Conservation (phyloP, 1,140 invertebrate species). For the Luehdorfia chinensis region DNA sequence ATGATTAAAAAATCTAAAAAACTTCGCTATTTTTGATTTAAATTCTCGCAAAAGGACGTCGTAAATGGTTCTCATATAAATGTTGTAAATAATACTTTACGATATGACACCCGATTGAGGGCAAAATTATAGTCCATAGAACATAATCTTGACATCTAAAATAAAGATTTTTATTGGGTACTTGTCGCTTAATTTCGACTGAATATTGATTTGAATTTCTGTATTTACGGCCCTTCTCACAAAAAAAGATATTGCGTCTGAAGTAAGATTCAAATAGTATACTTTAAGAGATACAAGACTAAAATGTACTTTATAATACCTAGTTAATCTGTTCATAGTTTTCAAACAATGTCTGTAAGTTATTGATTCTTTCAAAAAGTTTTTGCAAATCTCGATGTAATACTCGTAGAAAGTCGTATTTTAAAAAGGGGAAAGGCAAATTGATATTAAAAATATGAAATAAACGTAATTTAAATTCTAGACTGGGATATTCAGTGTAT, state of each 20-base stretch:
- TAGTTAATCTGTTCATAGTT: slow-evolving; percentile 19
- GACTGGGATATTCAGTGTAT: slow-evolving; percentile 46
- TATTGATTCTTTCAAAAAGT: slow-evolving; percentile 14
- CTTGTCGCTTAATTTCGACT: no score
- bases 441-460: slow-evolving; percentile 23
- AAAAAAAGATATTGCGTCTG: no score
- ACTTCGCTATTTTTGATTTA: slow-evolving; percentile 3
- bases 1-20: slow-evolving; percentile 5
- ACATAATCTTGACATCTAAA: no score
- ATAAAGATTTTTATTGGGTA: no score
- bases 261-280: slow-evolving; percentile 5
- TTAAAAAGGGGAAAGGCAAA: slow-evolving; percentile 35
- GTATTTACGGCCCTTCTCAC: no score
- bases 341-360: slow-evolving; percentile 17
- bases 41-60: neutral
- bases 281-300: slow-evolving; percentile 60
- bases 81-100: slow-evolving; percentile 25
- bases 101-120: neutral
- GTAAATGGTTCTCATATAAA: slow-evolving; percentile 10
- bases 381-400: slow-evolving; percentile 3
- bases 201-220: no score
- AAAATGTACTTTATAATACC: slow-evolving; percentile 46
- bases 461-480: slow-evolving; percentile 25
- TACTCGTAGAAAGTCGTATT: neutral
- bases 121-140: no score